Base-by-base conservation (phyloP, 2,888 invertebrate genomes). In the Tetrapedia diversipes region DNA sequence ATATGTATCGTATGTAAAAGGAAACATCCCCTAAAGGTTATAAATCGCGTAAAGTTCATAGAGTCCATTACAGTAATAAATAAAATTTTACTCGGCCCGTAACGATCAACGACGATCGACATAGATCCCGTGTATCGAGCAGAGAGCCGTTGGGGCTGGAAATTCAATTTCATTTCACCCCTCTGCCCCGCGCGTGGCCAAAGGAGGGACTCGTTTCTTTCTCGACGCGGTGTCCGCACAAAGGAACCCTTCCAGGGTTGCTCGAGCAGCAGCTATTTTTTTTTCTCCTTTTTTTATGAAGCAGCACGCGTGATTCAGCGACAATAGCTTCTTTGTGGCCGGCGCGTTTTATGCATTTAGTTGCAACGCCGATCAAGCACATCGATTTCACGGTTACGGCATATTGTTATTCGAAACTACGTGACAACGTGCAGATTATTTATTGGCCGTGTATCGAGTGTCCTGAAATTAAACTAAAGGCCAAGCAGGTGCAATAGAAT, bases 241-340 rank as follows among this genome's bases (percentile, higher is more conserved):
- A 45, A 60, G 32, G 37, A 39, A 19, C 51, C 49, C 63, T 49
- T 14, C 19, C 1, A 49, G 51, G 51, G 29, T 63, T 49, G 27
- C 49, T 61, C 29, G 29, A 14, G 24, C 22, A 45, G 43, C 43
- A 29, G 43, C 43, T 29, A 29, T 51, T 37, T 39, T 14, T 37
- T 14, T 37, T 24, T 37, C 22, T 16, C 47, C 39, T 47, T 47
- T 47, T 22, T 47, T 7, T 39, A 32, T 2, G 19, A 54, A 54
- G 45, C 61, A 10, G 11, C 61, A 22, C 37, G 45, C 39, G 56
- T 54, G 54, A 54, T 56, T 68, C 54, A 69, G 45, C 47, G 29
- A 56, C 54, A 16, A 34, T 53, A 32, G 51, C 54, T 47, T 39
- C 54, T 69, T 63, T 54, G 67, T 61, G 59, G 19, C 19, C 1